Percentiles rank a stretch among this genome's conserved stretches.
These are phyloP conservation scores for Bemisia tabaci DNA, from an alignment of 1,140 invertebrate genomes.

Conservation along the genomic window DNA sequence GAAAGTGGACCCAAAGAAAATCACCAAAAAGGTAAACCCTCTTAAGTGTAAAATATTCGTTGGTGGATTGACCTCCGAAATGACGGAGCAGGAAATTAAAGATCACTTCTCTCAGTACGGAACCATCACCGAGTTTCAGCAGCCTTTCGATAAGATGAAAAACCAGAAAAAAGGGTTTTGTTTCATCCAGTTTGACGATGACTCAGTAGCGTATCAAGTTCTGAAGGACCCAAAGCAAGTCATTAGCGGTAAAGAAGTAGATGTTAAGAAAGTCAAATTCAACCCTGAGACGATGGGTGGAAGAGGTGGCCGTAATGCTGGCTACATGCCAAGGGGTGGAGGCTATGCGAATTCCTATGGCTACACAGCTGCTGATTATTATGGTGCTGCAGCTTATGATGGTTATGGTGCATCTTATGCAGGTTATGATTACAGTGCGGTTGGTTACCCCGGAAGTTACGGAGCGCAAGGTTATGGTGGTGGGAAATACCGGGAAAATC, in stretches of 20 bases:
- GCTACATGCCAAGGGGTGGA: constrained; percentile 11
- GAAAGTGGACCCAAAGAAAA: constrained; percentile 50
- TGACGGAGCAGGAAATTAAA: constrained; percentile 46
- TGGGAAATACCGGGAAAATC: constrained; percentile 21
- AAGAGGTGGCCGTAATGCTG: constrained; percentile 15
- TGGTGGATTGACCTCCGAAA: constrained; percentile 47
- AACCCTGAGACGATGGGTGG: constrained; percentile 32
- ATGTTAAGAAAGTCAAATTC: constrained; percentile 38
- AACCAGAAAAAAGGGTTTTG: constrained; percentile 51
- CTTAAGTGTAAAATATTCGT: constrained; percentile 50
- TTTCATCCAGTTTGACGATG: constrained; percentile 50
- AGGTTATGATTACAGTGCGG: constrained; percentile 26
- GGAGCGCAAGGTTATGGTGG: constrained; percentile 27
- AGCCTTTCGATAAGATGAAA: constrained; percentile 56
- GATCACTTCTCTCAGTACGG: constrained; percentile 46
- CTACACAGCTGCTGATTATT: constrained; percentile 28
- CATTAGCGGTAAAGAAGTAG: constrained; percentile 47
- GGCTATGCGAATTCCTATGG: constrained; percentile 5
- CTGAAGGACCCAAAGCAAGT: constrained; percentile 45
- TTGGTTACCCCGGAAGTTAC: constrained; percentile 34
- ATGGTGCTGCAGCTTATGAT: constrained; percentile 32
- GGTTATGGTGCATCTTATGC: constrained; percentile 20
- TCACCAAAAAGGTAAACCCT: constrained; percentile 37
- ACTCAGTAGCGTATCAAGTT: constrained; percentile 44
- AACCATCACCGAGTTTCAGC: constrained; percentile 46